phyloP scores from a whole-genome alignment of 2,797 vertebrate species.

The Urosaurus nigricauda region DNA sequence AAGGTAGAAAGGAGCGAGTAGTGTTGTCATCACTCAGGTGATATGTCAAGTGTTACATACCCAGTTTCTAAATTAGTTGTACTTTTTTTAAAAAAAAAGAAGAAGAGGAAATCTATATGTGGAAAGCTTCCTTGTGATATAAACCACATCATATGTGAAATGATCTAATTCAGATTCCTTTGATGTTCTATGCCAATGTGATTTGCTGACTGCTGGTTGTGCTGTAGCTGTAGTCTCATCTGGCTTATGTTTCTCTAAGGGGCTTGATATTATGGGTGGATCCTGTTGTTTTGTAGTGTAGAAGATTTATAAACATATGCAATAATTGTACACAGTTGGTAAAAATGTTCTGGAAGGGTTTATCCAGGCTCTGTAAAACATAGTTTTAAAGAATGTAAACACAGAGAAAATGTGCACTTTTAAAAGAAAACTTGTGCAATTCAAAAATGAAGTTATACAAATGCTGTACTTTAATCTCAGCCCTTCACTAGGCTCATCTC shows the following conservation, averaged over 20 bases:
- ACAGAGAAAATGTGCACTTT: neutral
- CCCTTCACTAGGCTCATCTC: too few relatives aligned
- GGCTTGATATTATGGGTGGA: neutral
- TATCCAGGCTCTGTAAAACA: neutral
- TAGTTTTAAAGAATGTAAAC: neutral
- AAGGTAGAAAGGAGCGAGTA: neutral
- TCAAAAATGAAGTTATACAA: neutral
- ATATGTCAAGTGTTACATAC: neutral
- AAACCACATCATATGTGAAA: neutral
- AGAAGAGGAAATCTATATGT: neutral
- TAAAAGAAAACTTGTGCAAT: neutral
- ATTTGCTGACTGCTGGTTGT: neutral
- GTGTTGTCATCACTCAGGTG: neutral
- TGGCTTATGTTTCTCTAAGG: neutral
- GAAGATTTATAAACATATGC: neutral
- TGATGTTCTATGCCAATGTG: neutral
- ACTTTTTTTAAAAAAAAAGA: neutral
- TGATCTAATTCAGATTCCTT: neutral
- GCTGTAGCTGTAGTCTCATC: neutral
- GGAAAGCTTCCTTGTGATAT: neutral
- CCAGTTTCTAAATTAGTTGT: neutral
- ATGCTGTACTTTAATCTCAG: neutral
- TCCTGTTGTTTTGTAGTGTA: neutral
- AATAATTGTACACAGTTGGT: neutral
- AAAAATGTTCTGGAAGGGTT: neutral